Evolutionary conservation across 1,140 invertebrate genomes (phyloP).

Genomic region (Trichomalopsis sarcophagae): DNA sequence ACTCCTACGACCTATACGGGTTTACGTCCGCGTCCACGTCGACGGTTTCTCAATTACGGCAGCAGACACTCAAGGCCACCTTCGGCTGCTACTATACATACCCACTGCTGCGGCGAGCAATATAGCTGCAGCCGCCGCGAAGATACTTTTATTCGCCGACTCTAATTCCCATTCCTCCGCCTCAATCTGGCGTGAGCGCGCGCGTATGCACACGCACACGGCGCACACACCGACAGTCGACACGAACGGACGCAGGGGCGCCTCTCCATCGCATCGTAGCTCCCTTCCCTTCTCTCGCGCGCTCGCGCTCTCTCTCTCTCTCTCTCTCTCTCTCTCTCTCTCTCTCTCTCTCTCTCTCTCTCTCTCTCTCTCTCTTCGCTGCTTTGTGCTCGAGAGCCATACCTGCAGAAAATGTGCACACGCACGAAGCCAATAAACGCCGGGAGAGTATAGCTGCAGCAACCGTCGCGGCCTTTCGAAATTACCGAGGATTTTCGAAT

Average conservation of each 20-base stretch:
- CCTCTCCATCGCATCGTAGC: neutral
- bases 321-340: neutral
- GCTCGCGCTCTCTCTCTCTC: neutral
- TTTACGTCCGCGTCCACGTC: conserved; percentile 35
- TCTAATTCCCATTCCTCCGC: conserved; percentile 46
- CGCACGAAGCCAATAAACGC: conserved; percentile 35
- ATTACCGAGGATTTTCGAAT: conserved; percentile 51
- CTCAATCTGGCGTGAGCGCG: conserved; percentile 26
- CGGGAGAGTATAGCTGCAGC: neutral
- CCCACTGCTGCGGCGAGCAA: neutral
- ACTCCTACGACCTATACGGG: neutral
- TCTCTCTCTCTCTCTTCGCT: neutral
- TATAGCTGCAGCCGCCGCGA: conserved; percentile 11
- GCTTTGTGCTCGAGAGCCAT: neutral
- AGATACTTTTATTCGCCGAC: conserved; percentile 49
- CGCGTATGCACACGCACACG: neutral
- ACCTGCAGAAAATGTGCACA: conserved; percentile 42
- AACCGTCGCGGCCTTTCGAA: conserved; percentile 42
- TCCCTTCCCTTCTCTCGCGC: neutral
- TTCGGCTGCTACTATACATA: conserved; percentile 22
- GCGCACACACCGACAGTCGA: neutral
- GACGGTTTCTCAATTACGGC: conserved; percentile 50
- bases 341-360: too few relatives aligned
- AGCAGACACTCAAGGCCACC: conserved; percentile 47
- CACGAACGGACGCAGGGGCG: conserved; percentile 25